phyloP scores from a whole-genome alignment of 2,888 invertebrate species.

The Polyommatus iphigenia region DNA sequence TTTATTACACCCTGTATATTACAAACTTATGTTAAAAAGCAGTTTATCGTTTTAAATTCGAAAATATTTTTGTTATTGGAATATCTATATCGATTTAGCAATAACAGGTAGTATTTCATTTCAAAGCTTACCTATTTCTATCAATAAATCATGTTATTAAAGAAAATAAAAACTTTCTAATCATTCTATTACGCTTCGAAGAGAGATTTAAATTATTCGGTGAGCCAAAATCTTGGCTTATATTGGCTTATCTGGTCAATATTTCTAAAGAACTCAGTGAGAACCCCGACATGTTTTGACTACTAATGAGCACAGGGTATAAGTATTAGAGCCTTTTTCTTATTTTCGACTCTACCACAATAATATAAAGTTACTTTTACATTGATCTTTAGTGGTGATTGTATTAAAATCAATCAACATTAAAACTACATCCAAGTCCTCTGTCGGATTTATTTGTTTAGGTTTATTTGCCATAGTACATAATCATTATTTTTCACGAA shows the following conservation, averaged over 20 bases:
- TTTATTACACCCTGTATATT: no score
- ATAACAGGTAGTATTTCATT: no score
- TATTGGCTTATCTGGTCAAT: neutral
- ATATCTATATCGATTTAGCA: no score
- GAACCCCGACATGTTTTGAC: neutral
- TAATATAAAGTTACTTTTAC: neutral
- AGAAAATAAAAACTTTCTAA: no score
- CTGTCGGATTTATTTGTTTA: neutral
- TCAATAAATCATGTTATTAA: no score
- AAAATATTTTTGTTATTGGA: no score
- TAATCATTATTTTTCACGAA: neutral
- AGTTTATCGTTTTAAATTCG: no score
- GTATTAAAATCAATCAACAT: conserved; percentile 22
- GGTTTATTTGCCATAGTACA: neutral
- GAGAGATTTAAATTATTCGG: neutral
- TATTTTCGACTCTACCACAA: neutral
- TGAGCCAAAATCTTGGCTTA: neutral
- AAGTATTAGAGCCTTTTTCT: neutral
- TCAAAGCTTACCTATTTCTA: no score
- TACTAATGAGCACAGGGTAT: neutral
- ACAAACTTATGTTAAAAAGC: no score
- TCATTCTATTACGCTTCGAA: neutral
- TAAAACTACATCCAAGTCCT: conserved; percentile 7
- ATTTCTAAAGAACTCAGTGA: conserved; percentile 21
- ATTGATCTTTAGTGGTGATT: neutral